Base-by-base conservation (phyloP, 2,113 vertebrate genomes). In the Peromyscus leucopus region DNA sequence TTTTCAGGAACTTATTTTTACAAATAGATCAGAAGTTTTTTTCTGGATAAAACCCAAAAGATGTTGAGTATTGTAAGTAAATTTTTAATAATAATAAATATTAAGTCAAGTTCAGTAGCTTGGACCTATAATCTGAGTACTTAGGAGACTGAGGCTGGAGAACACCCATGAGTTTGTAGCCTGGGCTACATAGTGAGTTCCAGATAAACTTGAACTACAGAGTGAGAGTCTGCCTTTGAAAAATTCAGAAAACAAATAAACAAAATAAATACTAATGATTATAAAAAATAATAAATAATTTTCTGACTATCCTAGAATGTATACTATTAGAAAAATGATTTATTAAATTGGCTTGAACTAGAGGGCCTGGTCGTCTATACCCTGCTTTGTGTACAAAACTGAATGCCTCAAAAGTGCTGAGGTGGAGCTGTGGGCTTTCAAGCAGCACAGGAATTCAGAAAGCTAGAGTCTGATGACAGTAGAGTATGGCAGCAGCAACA, bases 281-380 rank as follows among this genome's bases (percentile, higher is more conserved):
- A 79, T 57, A 67, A n/a, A 95, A 90, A 90, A 90, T 55, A 39
- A 69, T 65, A 63, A 9, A 82, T 82, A 33, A 75, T 92, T 87
- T 15, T 79, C n/a, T 86, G 17, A 6, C 39, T 11, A 4, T 75
- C 51, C 46, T 51, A 75, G 1, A 75, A 42, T 75, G n/a, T 24
- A 42, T 42, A 46, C 17, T 42, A 26, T 42, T 46, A 42, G 10
- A 28, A 26, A 76, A 26, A 17, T n/a, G 24, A 76, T 46, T 76
- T 76, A 42, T 75, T 75, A 46, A 75, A 15, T 76, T 76, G 74
- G 24, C 42, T 76, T 76, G 26, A 26, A 76, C 36, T 72, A 72
- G 16, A 72, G 24, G 22, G 24, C 10, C 74, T 76, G 22, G 17
- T 4, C 36, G 21, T 39, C 71, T 72, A n/a, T 36, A 21, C 22